phyloP scores from a whole-genome alignment of 2,113 vertebrate species.

The Epinephelus lanceolatus region DNA sequence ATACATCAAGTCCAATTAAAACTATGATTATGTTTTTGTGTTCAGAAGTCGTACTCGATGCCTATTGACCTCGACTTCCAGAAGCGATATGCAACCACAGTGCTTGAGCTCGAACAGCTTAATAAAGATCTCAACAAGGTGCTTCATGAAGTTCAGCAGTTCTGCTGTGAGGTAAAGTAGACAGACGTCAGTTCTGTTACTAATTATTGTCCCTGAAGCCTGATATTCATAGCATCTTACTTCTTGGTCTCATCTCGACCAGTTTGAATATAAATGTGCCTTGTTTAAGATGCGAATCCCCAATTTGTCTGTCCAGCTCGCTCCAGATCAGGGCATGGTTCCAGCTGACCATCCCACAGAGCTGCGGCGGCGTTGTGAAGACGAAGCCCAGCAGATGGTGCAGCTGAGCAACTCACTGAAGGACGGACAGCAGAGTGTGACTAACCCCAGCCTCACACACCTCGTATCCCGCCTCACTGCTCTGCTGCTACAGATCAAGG shows the following conservation, averaged over 20 bases:
- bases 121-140: slow-evolving; percentile 99
- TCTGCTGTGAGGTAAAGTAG: slow-evolving; percentile 91
- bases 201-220: not conserved
- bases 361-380: slow-evolving; percentile 92
- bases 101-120: slow-evolving; percentile 95
- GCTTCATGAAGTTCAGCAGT: slow-evolving; percentile 96
- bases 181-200: too few relatives aligned
- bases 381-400: slow-evolving; percentile 94
- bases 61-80: slow-evolving; percentile 95
- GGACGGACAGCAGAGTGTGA: slow-evolving; percentile 89
- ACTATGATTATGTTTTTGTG: slow-evolving; percentile 10
- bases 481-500: slow-evolving; percentile 97
- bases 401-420: slow-evolving; percentile 86
- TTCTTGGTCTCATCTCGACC: not conserved
- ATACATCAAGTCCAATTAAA: not conserved
- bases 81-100: slow-evolving; percentile 94
- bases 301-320: slow-evolving; percentile 85
- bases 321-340: slow-evolving; percentile 95
- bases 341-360: slow-evolving; percentile 94
- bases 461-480: slow-evolving; percentile 95
- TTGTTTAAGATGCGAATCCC: not conserved
- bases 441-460: slow-evolving; percentile 90
- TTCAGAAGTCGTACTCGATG: slow-evolving; percentile 96
- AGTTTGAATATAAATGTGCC: not conserved
- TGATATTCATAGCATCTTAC: not conserved